Evolutionary conservation across 2,888 invertebrate species (phyloP), one percentile per base, ranked within the genome.

Genomic region (Parnassius glacialis): DNA sequence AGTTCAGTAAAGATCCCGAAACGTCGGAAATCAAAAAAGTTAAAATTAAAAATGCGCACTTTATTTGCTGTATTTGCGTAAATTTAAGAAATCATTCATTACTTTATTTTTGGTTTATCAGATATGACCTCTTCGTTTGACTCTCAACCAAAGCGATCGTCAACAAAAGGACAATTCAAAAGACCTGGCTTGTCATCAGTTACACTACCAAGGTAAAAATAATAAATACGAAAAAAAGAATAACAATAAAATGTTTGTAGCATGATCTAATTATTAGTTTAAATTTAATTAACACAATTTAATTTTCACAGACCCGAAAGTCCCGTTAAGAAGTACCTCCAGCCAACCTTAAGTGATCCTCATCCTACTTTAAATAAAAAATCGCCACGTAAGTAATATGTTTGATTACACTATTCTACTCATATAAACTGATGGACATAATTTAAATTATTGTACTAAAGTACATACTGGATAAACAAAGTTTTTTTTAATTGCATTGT

Each of bases 311-410:
- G 97, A 68, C 95, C 97, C 11, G 96, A 96, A 25, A 96, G 96
- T 76, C 95, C 95, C 58, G 95, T 96, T 0, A 93, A 96, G 70
- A 96, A 96, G 78, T 97, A 95, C 81, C 84, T 97, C 62, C 96
- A 96, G 12, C 96, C 97, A 1, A 96, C 96, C 0, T 85, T 96
- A 54, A 96, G 96, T 25, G 96, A 97, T 85, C 94, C 93, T 5
- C 92, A 92, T 72, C 93, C 93, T 0, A 86, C 93, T 9, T 92
- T 94, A 0, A 92, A 93, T 47, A 94, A 92, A 71, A 90, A 95
- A 79, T 87, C 94, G 56, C 80, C 94, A 74, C 92, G 95, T 94
- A 91, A 91, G 90, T 87, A 5, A 34, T 34, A 34, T 34, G 7
- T 34, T 7, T 34, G 25, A 1, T 5, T 34, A 5, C 7, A 34